Percentiles rank a stretch among this genome's conserved stretches.
Conservation (phyloP, 2,113 vertebrate genomes). For the Enhydra lutris region DNA sequence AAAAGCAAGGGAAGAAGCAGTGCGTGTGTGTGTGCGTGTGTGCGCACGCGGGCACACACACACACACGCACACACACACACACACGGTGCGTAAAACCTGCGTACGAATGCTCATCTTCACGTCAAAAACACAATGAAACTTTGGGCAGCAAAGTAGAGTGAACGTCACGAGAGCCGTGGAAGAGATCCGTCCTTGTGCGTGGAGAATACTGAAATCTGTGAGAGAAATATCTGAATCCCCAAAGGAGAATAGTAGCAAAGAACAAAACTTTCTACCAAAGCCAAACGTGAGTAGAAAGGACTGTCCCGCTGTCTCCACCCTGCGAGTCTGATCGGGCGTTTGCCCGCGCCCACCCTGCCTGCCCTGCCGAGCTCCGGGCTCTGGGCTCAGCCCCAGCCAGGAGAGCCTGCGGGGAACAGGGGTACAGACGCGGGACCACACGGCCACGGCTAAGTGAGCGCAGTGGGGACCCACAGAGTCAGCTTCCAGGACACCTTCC, state of each 20-base stretch:
- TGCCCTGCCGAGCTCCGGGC: fast-evolving
- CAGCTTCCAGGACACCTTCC: neutral
- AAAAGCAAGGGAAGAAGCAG: neutral
- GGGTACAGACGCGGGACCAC: fast-evolving
- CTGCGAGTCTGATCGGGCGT: neutral
- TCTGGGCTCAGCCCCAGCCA: fast-evolving
- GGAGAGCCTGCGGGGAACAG: neutral
- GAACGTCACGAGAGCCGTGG: neutral
- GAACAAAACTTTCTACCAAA: neutral
- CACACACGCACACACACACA: no score
- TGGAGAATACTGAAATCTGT: neutral
- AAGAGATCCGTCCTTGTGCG: neutral
- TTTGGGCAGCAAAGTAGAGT: neutral
- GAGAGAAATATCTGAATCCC: neutral
- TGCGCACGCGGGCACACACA: fast-evolving
- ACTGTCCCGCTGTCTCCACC: fast-evolving
- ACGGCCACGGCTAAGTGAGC: fast-evolving
- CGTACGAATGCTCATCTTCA: neutral
- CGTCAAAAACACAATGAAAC: neutral
- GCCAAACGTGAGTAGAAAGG: neutral
- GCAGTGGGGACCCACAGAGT: neutral
- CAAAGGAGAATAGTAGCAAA: neutral
- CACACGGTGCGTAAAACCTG: neutral
- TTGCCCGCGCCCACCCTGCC: fast-evolving
- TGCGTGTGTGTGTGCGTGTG: fast-evolving